Evolutionary conservation across 2,113 vertebrate species (phyloP).

Genomic region (Pagrus major): DNA sequence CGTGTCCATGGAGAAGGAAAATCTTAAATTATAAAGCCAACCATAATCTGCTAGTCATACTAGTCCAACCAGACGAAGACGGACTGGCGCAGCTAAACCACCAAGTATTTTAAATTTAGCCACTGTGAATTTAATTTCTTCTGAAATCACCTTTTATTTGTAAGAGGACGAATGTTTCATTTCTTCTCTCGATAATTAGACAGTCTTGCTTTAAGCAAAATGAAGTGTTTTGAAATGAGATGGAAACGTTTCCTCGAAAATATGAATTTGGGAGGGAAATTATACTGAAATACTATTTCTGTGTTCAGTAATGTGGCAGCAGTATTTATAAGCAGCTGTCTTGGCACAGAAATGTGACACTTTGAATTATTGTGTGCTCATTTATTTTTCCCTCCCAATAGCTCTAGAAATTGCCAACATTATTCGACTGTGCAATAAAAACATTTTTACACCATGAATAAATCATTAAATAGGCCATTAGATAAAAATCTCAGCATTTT

Average conservation of each 20-base stretch:
- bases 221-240: not conserved
- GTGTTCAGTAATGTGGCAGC: not conserved
- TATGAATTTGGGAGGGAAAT: not conserved
- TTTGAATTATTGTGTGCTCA: conserved; percentile 1
- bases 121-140: too few relatives aligned
- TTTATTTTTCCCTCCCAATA: not conserved
- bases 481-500: not conserved
- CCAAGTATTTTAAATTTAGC: not conserved
- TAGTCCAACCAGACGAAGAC: not conserved
- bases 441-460: not conserved
- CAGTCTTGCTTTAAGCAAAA: not conserved
- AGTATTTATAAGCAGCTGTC: not conserved
- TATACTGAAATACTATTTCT: not conserved
- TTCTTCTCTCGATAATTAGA: not conserved
- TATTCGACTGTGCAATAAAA: not conserved
- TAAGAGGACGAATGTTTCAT: not conserved
- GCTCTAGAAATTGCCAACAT: not conserved
- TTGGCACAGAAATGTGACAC: not conserved
- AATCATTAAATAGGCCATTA: not conserved
- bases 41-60: not conserved
- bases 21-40: too few relatives aligned
- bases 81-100: not conserved
- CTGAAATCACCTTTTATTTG: not conserved
- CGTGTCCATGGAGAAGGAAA: too few relatives aligned
- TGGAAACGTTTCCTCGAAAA: not conserved